Evolutionary conservation across 2,888 invertebrate species (phyloP).

Genomic region (Abrostola triplasia): DNA sequence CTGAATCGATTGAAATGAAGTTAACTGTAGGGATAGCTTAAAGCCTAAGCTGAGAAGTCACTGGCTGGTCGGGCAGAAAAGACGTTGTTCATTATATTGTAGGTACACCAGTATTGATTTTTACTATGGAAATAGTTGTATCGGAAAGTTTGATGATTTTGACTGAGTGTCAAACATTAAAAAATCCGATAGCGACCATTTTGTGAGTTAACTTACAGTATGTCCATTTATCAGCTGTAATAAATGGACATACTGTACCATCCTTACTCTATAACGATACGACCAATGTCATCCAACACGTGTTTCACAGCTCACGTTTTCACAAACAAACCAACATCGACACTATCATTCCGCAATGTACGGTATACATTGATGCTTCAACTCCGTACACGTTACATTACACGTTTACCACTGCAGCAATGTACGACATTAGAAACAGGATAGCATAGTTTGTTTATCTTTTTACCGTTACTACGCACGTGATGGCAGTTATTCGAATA

Average conservation of each 20-base stretch:
- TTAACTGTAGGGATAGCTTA: too few species aligned
- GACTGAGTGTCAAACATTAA: too few species aligned
- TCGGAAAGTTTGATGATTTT: too few species aligned
- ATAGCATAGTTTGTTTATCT: slow-evolving; percentile 1
- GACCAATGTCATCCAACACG: slow-evolving; percentile 43
- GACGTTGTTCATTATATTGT: too few species aligned
- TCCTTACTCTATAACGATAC: neutral
- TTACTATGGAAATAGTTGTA: too few species aligned
- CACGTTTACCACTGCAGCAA: slow-evolving; percentile 7
- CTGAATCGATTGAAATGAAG: too few species aligned
- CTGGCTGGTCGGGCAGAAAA: too few species aligned
- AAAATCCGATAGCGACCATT: too few species aligned
- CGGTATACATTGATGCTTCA: slow-evolving; percentile 17
- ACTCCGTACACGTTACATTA: neutral
- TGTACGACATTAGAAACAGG: slow-evolving; percentile 3
- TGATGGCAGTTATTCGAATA: slow-evolving; percentile 12
- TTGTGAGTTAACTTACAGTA: too few species aligned
- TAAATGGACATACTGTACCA: slow-evolving; percentile 20
- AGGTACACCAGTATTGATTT: too few species aligned
- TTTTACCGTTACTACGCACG: slow-evolving; percentile 25
- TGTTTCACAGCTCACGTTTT: slow-evolving; percentile 42
- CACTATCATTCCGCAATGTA: neutral
- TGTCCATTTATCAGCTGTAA: neutral
- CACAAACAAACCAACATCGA: slow-evolving; percentile 27
- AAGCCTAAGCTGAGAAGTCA: too few species aligned